These are phyloP conservation scores for Apamea crenata DNA, from an alignment of 2,888 invertebrate genomes.

Conservation along the genomic window DNA sequence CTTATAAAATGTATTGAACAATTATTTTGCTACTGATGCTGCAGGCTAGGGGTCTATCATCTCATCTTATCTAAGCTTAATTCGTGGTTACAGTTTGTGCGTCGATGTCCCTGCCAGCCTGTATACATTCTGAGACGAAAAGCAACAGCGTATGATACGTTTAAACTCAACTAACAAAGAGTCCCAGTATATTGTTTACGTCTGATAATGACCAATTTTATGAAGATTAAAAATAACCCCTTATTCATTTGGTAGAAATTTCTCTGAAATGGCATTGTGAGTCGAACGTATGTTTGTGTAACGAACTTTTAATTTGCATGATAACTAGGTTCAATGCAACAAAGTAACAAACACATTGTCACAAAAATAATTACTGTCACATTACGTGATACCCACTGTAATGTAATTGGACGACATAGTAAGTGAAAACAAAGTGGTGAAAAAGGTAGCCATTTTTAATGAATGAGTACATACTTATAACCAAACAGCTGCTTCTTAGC, in stretches of 20 bases:
- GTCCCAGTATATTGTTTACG: not conserved
- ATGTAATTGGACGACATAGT: conserved; percentile 19
- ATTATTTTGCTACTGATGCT: no score
- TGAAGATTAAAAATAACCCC: not conserved
- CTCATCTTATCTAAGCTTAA: no score
- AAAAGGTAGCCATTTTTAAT: conserved; percentile 23
- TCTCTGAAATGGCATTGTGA: not conserved
- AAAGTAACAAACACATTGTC: conserved; percentile 13
- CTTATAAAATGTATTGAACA: no score
- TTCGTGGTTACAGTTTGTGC: no score
- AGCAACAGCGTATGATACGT: not conserved
- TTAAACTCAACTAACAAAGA: not conserved
- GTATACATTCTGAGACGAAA: not conserved
- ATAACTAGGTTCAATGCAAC: conserved; percentile 3
- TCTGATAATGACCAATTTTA: not conserved
- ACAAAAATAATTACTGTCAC: conserved; percentile 8
- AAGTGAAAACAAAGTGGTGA: conserved; percentile 20
- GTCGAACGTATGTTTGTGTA: not conserved
- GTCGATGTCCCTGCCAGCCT: no score
- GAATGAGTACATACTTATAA: not conserved
- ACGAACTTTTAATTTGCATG: not conserved
- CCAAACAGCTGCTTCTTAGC: conserved; percentile 12
- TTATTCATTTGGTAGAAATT: not conserved
- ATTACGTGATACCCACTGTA: conserved; percentile 20
- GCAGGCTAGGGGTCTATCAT: not conserved